Base-by-base conservation (phyloP, 2,797 vertebrate species). In the Harpagifer antarcticus region DNA sequence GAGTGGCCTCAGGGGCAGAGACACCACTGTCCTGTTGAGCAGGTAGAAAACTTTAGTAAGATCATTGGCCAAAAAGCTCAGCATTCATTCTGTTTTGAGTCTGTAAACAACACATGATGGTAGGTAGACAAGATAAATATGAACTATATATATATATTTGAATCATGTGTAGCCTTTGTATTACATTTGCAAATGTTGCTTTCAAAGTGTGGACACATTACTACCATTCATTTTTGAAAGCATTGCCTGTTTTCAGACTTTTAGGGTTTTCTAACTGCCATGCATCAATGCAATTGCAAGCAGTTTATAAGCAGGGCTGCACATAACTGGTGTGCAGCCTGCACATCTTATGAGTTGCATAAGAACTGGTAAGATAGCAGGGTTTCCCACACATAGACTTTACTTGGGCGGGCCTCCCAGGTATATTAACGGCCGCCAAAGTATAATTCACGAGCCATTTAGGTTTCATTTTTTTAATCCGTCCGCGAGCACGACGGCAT, bases 1-100 rank as follows among this genome's bases (percentile, higher is more conserved):
- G 88, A 77, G 85, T 93, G 49, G 79, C 76, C 57, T 89, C 86
- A 7, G 89, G 85, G 9, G 74, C 68, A 44, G 85, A 91, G 68
- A 85, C 91, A 49, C 91, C 94, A 76, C 84, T 90, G 63, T 94
- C 95, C 98, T 99, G 86, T 76, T 80, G 77, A 60, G 69, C 49
- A 58, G 58, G 12, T 9, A 76, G 5, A 52, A 10, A 49, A 13
- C 55, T 63, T 68, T 47, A 44, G 5, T 5, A 49, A 37, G 9
- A 45, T 42, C 31, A 10, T 1, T 49, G 50, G 17, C 10, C 3
- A 50, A 33, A 54, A 23, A 56, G 8, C 15, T 9, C 23, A 61
- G 11, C 9, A 47, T 17, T 27, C 17, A 44, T 17, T 54, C 49
- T 49, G 27, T 47, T 8, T 17, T 40, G 14, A 49, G 27, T 10